Evolutionary conservation across 2,797 vertebrate genomes (phyloP), one percentile per base, ranked within the genome.

Genomic region (Trachurus trachurus): DNA sequence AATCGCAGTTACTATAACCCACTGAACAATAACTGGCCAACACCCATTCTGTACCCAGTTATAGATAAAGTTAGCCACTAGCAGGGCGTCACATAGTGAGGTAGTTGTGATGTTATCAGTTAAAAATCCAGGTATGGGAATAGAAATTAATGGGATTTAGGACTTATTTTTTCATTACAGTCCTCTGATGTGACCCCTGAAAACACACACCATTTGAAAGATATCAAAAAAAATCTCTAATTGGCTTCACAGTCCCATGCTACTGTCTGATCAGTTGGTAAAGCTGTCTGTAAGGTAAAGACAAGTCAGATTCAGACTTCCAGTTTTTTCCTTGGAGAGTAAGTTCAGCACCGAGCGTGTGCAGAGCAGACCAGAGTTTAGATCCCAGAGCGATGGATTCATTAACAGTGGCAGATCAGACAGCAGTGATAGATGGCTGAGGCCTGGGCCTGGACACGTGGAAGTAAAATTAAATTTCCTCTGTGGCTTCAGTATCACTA

Each of bases 391-490:
- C 21, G 37, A 37, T 42, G 49, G 40, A 62, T 71, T 80, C 68
- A 73, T 77, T 82, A 78, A 45, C 21, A 0, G 26, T 5, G 64
- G 49, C 64, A 62, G 77, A 68, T 83, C 71, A 49, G 65, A 64
- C 82, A 13, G 56, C 54, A 2, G 80, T 74, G 83, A 87, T 75
- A 37, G 74, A 84, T 74, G 45, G 72, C 60, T 80, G 44, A n/a
- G 74, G 71, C 64, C 74, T 65, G 58, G 52, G 40, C 39, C 52
- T 13, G 42, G 45, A 78, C 74, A 62, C 40, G 17, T 13, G 19
- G 65, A 16, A 3, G 57, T 63, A 21, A 78, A 59, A 70, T 52
- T 22, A 78, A 59, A 70, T 52, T 22, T 67, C 54, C 47, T 56
- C 47, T 34, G 44, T 62, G 53, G 34, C 71, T 75, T 58, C 61